These are phyloP conservation scores for Danio rerio DNA, from an alignment of 2,113 vertebrate species.

Conservation along the genomic window GRCz12tu NC_133182.1:40974501-40975000, in stretches of 20 bases:
- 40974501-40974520: too few relatives aligned
- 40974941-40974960: conserved; percentile 57
- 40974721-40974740: conserved; percentile 71
- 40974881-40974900: conserved; percentile 58
- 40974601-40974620: not conserved
- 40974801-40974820: conserved; percentile 59
- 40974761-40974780: conserved; percentile 68
- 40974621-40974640: not conserved
- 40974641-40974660: not conserved
- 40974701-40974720: conserved; percentile 65
- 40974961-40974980: not conserved
- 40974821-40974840: conserved; percentile 69
- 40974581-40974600: not conserved
- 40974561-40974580: not conserved
- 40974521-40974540: too few relatives aligned
- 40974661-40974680: conserved; percentile 68
- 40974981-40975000: not conserved
- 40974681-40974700: conserved; percentile 71
- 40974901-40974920: not conserved
- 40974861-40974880: conserved; percentile 64
- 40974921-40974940: conserved; percentile 50
- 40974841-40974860: conserved; percentile 71
- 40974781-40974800: conserved; percentile 69
- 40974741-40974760: conserved; percentile 65
- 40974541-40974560: not conserved